These are phyloP conservation scores for Probosciger aterrimus DNA, from an alignment of 2,113 vertebrate species.

Conservation along the genomic window DNA sequence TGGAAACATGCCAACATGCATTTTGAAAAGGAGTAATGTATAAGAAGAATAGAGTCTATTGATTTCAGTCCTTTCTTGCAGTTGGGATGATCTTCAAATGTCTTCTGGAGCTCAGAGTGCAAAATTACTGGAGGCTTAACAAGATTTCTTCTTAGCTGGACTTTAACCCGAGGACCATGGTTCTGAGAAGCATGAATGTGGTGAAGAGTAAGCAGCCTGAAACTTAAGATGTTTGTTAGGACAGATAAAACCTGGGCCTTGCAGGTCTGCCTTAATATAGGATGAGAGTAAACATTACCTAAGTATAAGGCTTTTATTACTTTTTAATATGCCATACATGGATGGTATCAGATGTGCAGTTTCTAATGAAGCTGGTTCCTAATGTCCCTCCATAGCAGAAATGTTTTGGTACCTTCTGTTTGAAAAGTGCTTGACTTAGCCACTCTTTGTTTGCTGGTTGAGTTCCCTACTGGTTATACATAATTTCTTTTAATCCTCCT, in stretches of 20 bases:
- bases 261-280: not conserved
- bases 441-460: not conserved
- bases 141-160: not conserved
- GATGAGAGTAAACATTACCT: not conserved
- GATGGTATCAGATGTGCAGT: not conserved
- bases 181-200: not conserved
- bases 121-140: not conserved
- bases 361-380: not conserved
- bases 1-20: not conserved
- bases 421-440: not conserved
- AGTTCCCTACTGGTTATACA: not conserved
- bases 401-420: not conserved
- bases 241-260: not conserved
- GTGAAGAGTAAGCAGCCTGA: not conserved
- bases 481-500: not conserved
- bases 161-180: not conserved
- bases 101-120: not conserved
- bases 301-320: not conserved
- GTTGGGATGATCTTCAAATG: not conserved
- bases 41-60: not conserved
- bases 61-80: not conserved
- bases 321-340: not conserved
- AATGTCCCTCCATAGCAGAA: not conserved
- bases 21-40: not conserved
- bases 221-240: not conserved